Evolutionary conservation across 2,113 vertebrate species (phyloP).

Genomic region (Emydura subglobosa): DNA sequence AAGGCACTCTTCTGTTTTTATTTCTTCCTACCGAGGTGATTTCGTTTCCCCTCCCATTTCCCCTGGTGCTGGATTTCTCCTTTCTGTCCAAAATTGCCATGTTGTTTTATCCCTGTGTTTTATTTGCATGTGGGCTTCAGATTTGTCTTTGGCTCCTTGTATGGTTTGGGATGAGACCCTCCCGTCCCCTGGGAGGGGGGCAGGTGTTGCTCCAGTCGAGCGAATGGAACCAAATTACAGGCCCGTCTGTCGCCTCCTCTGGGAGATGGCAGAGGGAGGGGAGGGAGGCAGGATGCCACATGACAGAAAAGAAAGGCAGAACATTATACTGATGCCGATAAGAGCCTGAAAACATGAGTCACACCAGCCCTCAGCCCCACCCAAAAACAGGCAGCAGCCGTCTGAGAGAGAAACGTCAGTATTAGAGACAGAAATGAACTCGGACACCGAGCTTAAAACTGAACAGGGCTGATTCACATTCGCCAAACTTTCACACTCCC

Average conservation of each 20-base stretch:
- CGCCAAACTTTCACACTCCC: not conserved
- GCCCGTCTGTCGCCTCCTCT: conserved; percentile 92
- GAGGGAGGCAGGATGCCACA: conserved; percentile 71
- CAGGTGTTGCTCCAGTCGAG: conserved; percentile 99
- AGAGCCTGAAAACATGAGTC: conserved; percentile 67
- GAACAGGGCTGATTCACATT: conserved; percentile 40
- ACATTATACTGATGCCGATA: conserved; percentile 56
- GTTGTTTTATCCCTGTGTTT: conserved; percentile 49
- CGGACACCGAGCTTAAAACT: conserved; percentile 37
- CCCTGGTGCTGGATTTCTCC: conserved; percentile 59
- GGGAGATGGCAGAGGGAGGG: conserved; percentile 90
- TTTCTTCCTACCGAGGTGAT: conserved; percentile 58
- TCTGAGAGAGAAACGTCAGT: conserved; percentile 61
- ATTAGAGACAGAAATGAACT: conserved; percentile 42
- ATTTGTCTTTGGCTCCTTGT: conserved; percentile 82
- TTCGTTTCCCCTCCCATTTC: conserved; percentile 55
- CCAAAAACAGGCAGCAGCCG: conserved; percentile 63
- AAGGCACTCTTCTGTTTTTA: conserved; percentile 55
- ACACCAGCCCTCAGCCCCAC: conserved; percentile 59
- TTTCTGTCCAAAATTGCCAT: conserved; percentile 47
- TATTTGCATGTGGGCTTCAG: conserved; percentile 79
- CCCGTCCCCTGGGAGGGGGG: conserved; percentile 92
- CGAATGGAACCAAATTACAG: conserved; percentile 99
- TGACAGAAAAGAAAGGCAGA: conserved; percentile 66
- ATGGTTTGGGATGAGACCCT: conserved; percentile 83